These are phyloP conservation scores for Montifringilla adamsi DNA, from an alignment of 2,113 vertebrate species.

Conservation along the genomic window DNA sequence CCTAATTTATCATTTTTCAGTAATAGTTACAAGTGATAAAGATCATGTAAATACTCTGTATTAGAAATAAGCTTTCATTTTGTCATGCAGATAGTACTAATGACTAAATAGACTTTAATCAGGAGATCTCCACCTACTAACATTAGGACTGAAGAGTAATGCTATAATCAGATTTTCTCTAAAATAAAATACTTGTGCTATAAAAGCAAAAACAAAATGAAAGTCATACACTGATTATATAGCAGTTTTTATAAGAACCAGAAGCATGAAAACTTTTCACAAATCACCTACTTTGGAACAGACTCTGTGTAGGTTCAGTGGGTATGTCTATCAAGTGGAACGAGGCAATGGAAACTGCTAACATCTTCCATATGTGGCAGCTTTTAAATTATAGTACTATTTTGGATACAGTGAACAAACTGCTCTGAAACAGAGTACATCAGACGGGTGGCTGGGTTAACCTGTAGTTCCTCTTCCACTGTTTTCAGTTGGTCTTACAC, in stretches of 20 bases:
- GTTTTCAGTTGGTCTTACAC: background rate
- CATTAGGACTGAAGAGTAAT: background rate
- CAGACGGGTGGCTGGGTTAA: background rate
- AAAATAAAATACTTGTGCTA: background rate
- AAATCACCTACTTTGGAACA: constrained; percentile 47
- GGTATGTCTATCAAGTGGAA: constrained; percentile 35
- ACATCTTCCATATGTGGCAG: constrained; percentile 49
- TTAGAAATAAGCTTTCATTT: constrained; percentile 51
- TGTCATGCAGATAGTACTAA: constrained; percentile 50
- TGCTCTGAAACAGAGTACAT: background rate
- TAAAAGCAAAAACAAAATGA: background rate
- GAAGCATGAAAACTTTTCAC: constrained; percentile 53
- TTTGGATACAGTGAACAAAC: background rate
- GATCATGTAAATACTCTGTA: constrained; percentile 70
- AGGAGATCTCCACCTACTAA: background rate
- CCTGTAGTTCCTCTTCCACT: background rate
- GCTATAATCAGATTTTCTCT: background rate
- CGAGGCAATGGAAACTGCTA: constrained; percentile 37
- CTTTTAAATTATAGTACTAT: constrained; percentile 4
- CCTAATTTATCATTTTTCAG: constrained; percentile 71
- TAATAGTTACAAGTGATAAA: constrained; percentile 70
- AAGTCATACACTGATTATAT: background rate
- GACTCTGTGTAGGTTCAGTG: constrained; percentile 40
- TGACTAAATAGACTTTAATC: constrained; percentile 55
- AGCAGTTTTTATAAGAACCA: constrained; percentile 33